A percentile compares a stretch with the other conserved stretches of the same genome.
Conservation (phyloP, 1,140 invertebrate species). For the Penaeus chinensis region DNA sequence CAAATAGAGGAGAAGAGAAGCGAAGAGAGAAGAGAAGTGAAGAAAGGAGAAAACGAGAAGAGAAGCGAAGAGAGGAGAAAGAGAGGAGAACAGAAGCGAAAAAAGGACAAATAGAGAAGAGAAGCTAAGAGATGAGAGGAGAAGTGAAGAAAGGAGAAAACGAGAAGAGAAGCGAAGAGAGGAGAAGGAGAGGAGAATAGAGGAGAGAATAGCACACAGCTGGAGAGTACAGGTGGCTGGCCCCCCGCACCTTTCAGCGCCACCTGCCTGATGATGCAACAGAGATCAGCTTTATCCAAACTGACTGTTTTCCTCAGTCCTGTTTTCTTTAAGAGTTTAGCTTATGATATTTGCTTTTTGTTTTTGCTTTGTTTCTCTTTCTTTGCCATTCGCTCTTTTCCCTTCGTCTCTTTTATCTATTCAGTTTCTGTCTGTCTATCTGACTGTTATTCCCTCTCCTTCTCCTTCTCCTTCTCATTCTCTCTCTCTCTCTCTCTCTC, state of each 20-base stretch:
- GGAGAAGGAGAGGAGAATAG: not conserved
- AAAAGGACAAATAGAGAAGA: not conserved
- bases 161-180: not conserved
- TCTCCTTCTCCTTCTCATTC: not conserved
- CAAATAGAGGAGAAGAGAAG: not conserved
- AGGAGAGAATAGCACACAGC: not conserved
- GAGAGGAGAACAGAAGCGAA: not conserved
- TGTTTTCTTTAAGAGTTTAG: not conserved
- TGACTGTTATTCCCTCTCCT: not conserved
- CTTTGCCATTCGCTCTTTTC: too few species aligned
- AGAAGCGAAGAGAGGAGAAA: not conserved
- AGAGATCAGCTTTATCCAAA: too few species aligned
- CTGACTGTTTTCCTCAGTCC: too few species aligned
- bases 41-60: not conserved
- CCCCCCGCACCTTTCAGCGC: too few species aligned
- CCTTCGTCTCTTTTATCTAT: not conserved
- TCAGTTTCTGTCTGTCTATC: slow-evolving; percentile 7
- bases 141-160: not conserved
- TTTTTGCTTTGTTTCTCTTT: not conserved
- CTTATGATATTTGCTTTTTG: not conserved
- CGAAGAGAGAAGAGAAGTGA: not conserved
- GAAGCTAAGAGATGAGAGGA: not conserved
- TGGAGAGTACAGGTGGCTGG: too few species aligned
- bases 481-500: not conserved
- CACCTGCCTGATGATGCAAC: too few species aligned